Base-by-base conservation (phyloP, 2,797 vertebrate species). In the Salmo trutta region DNA sequence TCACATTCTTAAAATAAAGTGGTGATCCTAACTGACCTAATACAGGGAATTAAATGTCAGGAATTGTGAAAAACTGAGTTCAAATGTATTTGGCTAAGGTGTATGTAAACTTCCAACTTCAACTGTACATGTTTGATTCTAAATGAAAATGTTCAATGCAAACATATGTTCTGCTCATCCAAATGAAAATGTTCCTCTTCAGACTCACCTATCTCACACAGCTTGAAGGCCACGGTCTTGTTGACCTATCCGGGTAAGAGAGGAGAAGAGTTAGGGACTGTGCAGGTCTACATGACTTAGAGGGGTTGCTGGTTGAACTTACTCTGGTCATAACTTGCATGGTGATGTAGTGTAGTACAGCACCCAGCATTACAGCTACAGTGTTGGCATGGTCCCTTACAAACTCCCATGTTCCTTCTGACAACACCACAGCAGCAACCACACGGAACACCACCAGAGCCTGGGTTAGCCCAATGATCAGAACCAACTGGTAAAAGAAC, bases 371-470 rank as follows among this genome's bases (percentile, higher is more conserved):
- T 84, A 98, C 94, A 0, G 95, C 94, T 0, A 90, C 87, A 0
- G 88, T 95, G 89, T 92, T 93, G 59, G 96, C 95, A 75, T 94
- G 83, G 24, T 90, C 91, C 0, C 75, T 90, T 64, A 96, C 79
- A 64, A 97, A 93, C 67, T 78, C 68, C 54, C 84, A 90, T 1
- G 73, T 0, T 2, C 89, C 91, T 47, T 93, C 90, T 36, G 88
- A 89, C 80, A 99, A 85, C 76, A 93, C 4, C 0, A 95, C 95
- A 0, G 91, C 92, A 0, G 92, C 92, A 1, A 98, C 74, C 47
- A 97, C 96, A 0, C 98, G 94, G 92, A 96, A 96, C 71, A 99
- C 91, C 86, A 99, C 96, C 36, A 99, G 90, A 0, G 87, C 90
- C 0, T 96, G 96, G 0, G 97, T 94, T 21, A 98, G 91, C 72